Evolutionary conservation across 2,797 vertebrate species (phyloP).

Genomic region (Syndactyla subalaris): DNA sequence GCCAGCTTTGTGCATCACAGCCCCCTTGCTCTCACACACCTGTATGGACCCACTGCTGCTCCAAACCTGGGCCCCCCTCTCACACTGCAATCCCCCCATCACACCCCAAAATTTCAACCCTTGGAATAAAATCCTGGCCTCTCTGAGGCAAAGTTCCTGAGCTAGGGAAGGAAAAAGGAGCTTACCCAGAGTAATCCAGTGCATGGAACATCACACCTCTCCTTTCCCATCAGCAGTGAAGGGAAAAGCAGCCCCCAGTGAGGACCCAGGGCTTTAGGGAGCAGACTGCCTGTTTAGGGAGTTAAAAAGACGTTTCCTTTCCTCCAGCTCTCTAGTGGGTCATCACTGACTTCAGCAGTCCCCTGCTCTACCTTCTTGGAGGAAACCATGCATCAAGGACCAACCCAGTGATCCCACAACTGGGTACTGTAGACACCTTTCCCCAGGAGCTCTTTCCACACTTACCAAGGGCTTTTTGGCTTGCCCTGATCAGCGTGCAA

Average conservation of each 20-base stretch:
- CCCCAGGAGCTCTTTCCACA: neutral
- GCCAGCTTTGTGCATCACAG: neutral
- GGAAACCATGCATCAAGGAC: neutral
- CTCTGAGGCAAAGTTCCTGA: neutral
- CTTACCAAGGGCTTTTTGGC: neutral
- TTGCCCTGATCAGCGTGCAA: neutral
- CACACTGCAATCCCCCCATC: rapidly evolving
- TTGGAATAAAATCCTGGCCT: neutral
- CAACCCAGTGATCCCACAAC: neutral
- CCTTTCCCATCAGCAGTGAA: neutral
- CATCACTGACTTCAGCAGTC: neutral
- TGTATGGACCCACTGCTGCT: neutral
- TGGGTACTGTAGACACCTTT: neutral
- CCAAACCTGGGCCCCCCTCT: neutral
- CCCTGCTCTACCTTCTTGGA: neutral
- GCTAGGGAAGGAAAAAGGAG: neutral
- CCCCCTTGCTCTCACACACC: neutral
- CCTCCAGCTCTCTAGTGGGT: neutral
- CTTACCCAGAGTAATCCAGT: neutral
- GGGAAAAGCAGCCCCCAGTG: neutral
- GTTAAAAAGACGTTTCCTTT: neutral
- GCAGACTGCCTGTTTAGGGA: neutral
- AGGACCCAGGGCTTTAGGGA: neutral
- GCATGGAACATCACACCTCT: neutral
- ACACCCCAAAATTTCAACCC: neutral